A percentile compares a stretch with the other conserved stretches of the same genome.
phyloP scores from a whole-genome alignment of 2,113 vertebrate species.

The Erythrolamprus reginae region DNA sequence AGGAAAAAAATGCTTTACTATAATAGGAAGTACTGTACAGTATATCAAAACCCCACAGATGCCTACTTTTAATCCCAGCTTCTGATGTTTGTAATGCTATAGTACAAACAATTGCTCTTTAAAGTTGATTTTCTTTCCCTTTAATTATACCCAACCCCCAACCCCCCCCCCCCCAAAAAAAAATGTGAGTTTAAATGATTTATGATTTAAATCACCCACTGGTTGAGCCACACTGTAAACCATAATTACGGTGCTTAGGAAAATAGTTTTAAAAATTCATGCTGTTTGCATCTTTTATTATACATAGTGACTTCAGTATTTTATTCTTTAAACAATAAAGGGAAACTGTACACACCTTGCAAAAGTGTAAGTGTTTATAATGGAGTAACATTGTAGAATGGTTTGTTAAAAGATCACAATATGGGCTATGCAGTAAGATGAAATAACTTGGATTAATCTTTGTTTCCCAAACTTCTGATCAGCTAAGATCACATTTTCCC shows the following conservation, averaged over 20 bases:
- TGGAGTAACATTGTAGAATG: neutral
- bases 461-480: neutral
- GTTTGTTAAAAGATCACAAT: neutral
- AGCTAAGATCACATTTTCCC: neutral
- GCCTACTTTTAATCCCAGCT: neutral
- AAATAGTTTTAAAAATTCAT: conserved; percentile 12
- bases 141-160: conserved; percentile 5
- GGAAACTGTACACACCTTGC: neutral
- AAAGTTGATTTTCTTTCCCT: neutral
- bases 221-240: neutral
- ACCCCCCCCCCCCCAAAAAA: too few species aligned
- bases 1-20: neutral
- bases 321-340: neutral
- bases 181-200: neutral
- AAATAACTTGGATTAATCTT: neutral
- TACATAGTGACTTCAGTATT: conserved; percentile 3
- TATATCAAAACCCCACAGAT: neutral
- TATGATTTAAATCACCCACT: conserved; percentile 6
- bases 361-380: neutral
- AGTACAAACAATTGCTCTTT: neutral
- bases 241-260: conserved; percentile 9
- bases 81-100: neutral
- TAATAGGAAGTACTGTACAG: neutral
- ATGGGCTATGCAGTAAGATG: neutral
- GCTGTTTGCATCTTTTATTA: conserved; percentile 21